Base-by-base conservation (phyloP, 2,888 invertebrate genomes). In the Polylopha cassiicola region DNA sequence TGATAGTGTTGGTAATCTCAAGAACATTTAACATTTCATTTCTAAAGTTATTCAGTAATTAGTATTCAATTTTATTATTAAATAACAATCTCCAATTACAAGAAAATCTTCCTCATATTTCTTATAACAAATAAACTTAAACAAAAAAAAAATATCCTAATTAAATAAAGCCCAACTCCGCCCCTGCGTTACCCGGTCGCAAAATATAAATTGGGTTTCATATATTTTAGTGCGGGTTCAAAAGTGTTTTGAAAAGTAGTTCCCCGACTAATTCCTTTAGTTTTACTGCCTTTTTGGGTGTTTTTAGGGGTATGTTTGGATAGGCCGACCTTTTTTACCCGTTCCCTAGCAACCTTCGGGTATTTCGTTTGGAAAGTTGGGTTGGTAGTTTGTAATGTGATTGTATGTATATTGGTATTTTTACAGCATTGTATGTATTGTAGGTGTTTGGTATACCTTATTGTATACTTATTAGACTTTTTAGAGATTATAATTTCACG, bases 251-350 rank as follows among this genome's bases (percentile, higher is more conserved):
- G 82, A 79, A 84, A 85, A 84, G 85, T 84, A 82, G 85, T 81
- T 79, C 50, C 61, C 54, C 70, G 64, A 69, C 76, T 85, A 84
- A 82, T 84, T 82, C 82, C 84, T 75, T 80, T 81, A 84, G 84
- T 85, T 85, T 84, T 85, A 85, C 78, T 72, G 79, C 80, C 82
- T 82, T 85, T 84, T 84, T 80, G 82, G 80, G 68, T 82, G 82
- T 84, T 84, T 80, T 80, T 82, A 79, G 82, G 84, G 59, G 46
- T 23, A 26, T 85, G 84, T 85, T 85, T 84, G 80, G 82, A 78
- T 82, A 81, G 84, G 80, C 66, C 66, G 70, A 79, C 84, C 85
- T 85, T 85, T 84, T 85, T 85, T 84, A 75, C 71, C 68, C 73
- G 38, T 32, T 32, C 32, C 23, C 24, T 62, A 48, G 67, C 68